phyloP scores from a whole-genome alignment of 2,888 invertebrate genomes.

The Epistrophe eligans region DNA sequence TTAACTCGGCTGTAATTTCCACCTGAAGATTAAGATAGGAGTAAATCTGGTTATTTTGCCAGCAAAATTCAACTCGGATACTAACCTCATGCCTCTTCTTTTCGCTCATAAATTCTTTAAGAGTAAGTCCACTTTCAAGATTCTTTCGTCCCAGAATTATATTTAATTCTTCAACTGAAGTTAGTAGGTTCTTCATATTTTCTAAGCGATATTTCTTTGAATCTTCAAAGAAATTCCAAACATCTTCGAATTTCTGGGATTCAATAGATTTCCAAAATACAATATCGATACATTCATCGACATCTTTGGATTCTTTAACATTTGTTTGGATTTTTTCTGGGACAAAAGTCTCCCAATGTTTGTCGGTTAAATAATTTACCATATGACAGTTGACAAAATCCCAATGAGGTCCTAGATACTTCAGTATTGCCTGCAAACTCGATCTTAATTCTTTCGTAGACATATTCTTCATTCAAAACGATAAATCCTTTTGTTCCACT shows the following conservation, averaged over 20 bases:
- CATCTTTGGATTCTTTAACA: conserved; percentile 83
- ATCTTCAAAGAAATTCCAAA: conserved; percentile 77
- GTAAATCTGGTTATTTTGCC: neutral
- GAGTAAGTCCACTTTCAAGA: conserved; percentile 74
- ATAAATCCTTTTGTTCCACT: conserved; percentile 78
- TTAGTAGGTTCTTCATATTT: conserved; percentile 76
- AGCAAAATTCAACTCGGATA: neutral
- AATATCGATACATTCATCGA: conserved; percentile 84
- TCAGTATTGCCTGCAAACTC: conserved; percentile 85
- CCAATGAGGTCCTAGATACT: conserved; percentile 86
- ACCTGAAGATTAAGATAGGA: conserved; percentile 83
- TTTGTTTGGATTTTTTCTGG: conserved; percentile 85
- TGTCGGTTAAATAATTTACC: conserved; percentile 89
- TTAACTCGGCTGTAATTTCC: conserved; percentile 87
- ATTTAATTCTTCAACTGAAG: conserved; percentile 81
- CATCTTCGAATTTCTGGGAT: conserved; percentile 71
- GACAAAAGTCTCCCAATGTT: conserved; percentile 87
- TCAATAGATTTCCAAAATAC: conserved; percentile 84
- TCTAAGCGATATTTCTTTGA: conserved; percentile 77
- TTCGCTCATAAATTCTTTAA: conserved; percentile 90
- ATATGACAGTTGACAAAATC: conserved; percentile 91
- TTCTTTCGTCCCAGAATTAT: conserved; percentile 79
- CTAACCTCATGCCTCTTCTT: conserved; percentile 93
- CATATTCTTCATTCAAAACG: conserved; percentile 77
- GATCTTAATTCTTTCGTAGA: conserved; percentile 73